Percentiles rank a stretch among this genome's conserved stretches.
Conservation (phyloP, 2,113 vertebrate species). For the rabbit (Oryctolagus cuniculus) region DNA sequence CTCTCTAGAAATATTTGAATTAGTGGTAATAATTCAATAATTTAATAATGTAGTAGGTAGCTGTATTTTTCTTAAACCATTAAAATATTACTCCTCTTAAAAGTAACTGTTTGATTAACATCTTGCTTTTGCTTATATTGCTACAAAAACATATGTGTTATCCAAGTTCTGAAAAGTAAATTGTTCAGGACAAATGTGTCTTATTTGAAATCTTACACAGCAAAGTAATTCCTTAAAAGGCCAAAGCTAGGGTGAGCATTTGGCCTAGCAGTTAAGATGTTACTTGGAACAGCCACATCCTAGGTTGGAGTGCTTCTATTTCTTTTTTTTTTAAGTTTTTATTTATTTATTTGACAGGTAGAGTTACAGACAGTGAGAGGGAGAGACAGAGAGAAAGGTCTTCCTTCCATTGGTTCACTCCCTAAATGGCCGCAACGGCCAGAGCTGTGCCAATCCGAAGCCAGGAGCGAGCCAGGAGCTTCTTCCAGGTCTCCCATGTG, state of each 20-base stretch:
- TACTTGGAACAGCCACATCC: too few relatives aligned
- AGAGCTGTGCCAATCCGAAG: too few relatives aligned
- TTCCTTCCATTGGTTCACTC: too few relatives aligned
- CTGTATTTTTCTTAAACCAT: neutral
- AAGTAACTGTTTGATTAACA: constrained; percentile 77
- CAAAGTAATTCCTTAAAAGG: neutral
- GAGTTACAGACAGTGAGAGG: too few relatives aligned
- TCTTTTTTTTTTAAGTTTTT: too few relatives aligned
- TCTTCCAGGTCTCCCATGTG: too few relatives aligned
- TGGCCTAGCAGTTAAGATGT: too few relatives aligned
- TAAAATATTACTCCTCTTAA: constrained; percentile 65
- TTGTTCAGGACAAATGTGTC: constrained; percentile 59
- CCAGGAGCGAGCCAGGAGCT: too few relatives aligned
- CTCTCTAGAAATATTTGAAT: constrained; percentile 59
- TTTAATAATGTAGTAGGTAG: neutral
- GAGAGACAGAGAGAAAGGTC: too few relatives aligned
- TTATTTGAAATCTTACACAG: constrained; percentile 3
- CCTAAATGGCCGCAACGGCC: too few relatives aligned
- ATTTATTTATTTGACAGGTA: too few relatives aligned
- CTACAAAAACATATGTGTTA: constrained; percentile 56
- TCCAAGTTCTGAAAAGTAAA: constrained; percentile 46
- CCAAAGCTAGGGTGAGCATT: neutral
- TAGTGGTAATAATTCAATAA: constrained; percentile 47
- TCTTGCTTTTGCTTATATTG: constrained; percentile 68
- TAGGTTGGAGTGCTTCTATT: too few relatives aligned